A percentile compares a stretch with the other conserved stretches of the same genome.
phyloP scores from a whole-genome alignment of 2,113 vertebrate species.

The Tinamus guttatus region DNA sequence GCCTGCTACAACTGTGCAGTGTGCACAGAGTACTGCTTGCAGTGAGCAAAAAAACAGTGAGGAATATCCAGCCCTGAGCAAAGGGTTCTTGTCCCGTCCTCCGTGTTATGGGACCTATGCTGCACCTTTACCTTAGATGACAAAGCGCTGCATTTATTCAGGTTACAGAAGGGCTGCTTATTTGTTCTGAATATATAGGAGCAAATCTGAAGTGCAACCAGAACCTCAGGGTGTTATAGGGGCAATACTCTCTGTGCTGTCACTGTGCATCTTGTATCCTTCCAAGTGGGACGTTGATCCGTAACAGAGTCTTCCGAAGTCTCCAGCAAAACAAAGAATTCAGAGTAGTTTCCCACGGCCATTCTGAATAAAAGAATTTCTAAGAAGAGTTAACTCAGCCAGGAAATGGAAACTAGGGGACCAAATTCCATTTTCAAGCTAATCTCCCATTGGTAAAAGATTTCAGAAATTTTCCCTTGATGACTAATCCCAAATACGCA shows the following conservation, averaged over 20 bases:
- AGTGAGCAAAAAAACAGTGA: not conserved
- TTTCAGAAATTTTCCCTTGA: not conserved
- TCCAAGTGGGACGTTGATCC: slow-evolving; percentile 39
- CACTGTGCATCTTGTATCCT: not conserved
- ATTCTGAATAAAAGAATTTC: slow-evolving; percentile 32
- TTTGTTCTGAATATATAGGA: not conserved
- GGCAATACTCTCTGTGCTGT: not conserved
- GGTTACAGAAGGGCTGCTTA: not conserved
- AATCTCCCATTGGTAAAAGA: slow-evolving; percentile 19
- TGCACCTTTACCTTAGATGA: not conserved
- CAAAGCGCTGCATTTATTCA: slow-evolving; percentile 34
- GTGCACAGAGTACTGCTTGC: not conserved
- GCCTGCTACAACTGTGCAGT: slow-evolving; percentile 21
- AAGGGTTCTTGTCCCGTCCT: not conserved
- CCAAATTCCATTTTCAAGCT: slow-evolving; percentile 29
- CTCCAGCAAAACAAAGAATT: slow-evolving; percentile 54
- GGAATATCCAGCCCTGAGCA: not conserved
- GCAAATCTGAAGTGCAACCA: slow-evolving; percentile 8
- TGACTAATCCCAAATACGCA: slow-evolving; percentile 23
- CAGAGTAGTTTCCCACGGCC: slow-evolving; percentile 52
- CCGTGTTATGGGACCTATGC: not conserved
- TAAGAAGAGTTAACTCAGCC: slow-evolving; percentile 52
- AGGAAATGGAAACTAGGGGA: slow-evolving; percentile 50
- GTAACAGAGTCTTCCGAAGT: slow-evolving; percentile 8
- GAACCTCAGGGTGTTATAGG: not conserved